Base-by-base conservation (phyloP, 1,140 invertebrate genomes). In the Plodia interpunctella region DNA sequence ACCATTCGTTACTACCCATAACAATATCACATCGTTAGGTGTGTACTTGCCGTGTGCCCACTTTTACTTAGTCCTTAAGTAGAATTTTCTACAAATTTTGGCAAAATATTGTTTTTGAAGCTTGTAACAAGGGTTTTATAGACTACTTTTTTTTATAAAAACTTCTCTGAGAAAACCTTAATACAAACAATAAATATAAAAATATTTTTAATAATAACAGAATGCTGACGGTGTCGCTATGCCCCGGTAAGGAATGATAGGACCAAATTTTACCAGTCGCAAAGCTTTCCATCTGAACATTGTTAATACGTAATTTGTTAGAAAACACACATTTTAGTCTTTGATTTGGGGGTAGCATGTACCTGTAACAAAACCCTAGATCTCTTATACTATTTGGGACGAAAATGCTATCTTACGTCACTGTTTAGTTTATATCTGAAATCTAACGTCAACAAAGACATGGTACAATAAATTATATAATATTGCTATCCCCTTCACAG, bases 181-280 rank as follows among this genome's bases (percentile, higher is more conserved):
- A 58, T 57, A 62, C 53, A 55, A 54, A 60, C 59, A 70, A 66
- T 65, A 66, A 80, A 77, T 84, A 78, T 75, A 83, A 83, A 87
- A 80, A 80, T 74, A 77, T 70, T 62, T 71, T 72, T 54, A 74
- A 76, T 70, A 82, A 77, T 66, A 77, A 25, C n/a, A 25, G 72
- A 70, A 75, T 59, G 60, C 64, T 62, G 54, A 74, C 67, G 57
- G 63, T 58, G 20, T 76, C 35, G 25, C 61, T 72, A 71, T 70
- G 83, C 87, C 84, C 82, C 83, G 78, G 80, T 83, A 89, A 87
- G 87, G 87, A 89, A 89, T 89, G 87, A 89, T 87, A 87, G 75
- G 84, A 89, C 87, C 87, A 87, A 89, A 85, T 78, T 89, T 81
- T 87, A 84, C 84, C 84, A 79, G 65, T 89, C 87, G 81, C 87